A percentile compares a stretch with the other conserved stretches of the same genome.
Conservation (phyloP, 2,797 vertebrate species). For the Brachyalestes nurse region DNA sequence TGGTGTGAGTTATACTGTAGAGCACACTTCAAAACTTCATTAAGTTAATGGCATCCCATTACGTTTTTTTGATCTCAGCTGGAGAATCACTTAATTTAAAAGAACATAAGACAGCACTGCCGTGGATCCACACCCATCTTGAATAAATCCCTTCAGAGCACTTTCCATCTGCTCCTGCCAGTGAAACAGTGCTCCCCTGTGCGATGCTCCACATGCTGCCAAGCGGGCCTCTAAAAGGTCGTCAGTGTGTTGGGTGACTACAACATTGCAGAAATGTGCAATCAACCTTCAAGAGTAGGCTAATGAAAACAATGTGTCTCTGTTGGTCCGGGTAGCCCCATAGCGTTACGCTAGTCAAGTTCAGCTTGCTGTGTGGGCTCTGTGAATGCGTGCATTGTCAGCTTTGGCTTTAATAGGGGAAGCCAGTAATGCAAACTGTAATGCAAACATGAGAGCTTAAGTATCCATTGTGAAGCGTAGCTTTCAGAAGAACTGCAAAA, state of each 20-base stretch:
- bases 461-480: background rate
- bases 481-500: background rate
- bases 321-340: constrained; percentile 20
- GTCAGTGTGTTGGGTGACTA: constrained; percentile 32
- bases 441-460: background rate
- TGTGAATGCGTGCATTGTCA: constrained; percentile 9
- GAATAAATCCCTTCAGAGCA: constrained; percentile 31
- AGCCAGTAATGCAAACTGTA: background rate
- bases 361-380: constrained; percentile 23
- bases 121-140: constrained; percentile 44
- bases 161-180: constrained; percentile 33
- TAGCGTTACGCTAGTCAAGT: constrained; percentile 27
- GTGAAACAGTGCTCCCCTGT: constrained; percentile 46
- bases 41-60: constrained; percentile 26
- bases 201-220: constrained; percentile 8
- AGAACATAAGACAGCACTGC: constrained; percentile 23
- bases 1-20: background rate
- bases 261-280: constrained; percentile 28
- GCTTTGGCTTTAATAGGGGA: constrained; percentile 9
- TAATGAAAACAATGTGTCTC: constrained; percentile 39
- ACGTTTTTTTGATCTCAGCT: constrained; percentile 28
- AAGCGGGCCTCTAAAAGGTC: constrained; percentile 40
- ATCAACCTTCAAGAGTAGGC: constrained; percentile 16
- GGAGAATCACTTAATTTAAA: constrained; percentile 30
- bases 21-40: constrained; percentile 26